Evolutionary conservation across 2,888 invertebrate species (phyloP), one percentile per base, ranked within the genome.

Genomic region (Autographa pulchrina): DNA sequence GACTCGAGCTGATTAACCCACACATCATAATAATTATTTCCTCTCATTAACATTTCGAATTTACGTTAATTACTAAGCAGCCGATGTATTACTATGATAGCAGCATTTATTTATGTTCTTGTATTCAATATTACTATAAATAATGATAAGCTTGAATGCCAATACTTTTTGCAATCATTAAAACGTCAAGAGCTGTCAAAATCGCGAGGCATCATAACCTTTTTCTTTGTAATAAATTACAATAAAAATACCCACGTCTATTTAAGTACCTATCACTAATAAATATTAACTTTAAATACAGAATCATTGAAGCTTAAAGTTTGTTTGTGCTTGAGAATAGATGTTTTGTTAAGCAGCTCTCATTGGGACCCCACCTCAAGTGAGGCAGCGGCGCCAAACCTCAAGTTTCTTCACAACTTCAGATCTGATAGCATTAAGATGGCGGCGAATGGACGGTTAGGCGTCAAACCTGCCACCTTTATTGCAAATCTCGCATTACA

Each of bases 381-480:
- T 70, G 79, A 77, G 20, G 13, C 76, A 78, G 58, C 82, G 74
- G 56, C 72, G 77, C 87, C 85, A 71, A 78, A 84, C 82, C 80
- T 83, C 70, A 85, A 88, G 84, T 87, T 88, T 84, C 90, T 91
- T 92, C 91, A 92, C 92, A 93, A 94, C 82, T 94, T 94, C 88
- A 84, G 90, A 95, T 95, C 94, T 83, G 95, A 95, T 95, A 93
- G 85, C 76, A 69, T 67, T 72, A 74, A 90, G 90, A 90, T 89
- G 81, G 85, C 85, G 80, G 87, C 86, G 86, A 91, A 89, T 79
- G 86, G 88, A 75, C 74, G 78, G 78, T 84, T 81, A 87, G 86
- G 91, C 89, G 92, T 82, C 86, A 89, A 87, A 89, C 88, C 83
- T 90, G 82, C 81, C 90, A 86, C 88, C 86, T 86, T 77, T 75